Evolutionary conservation across 2,113 vertebrate species (phyloP), one percentile per base, ranked within the genome.

Genomic region (Anser cygnoides): DNA sequence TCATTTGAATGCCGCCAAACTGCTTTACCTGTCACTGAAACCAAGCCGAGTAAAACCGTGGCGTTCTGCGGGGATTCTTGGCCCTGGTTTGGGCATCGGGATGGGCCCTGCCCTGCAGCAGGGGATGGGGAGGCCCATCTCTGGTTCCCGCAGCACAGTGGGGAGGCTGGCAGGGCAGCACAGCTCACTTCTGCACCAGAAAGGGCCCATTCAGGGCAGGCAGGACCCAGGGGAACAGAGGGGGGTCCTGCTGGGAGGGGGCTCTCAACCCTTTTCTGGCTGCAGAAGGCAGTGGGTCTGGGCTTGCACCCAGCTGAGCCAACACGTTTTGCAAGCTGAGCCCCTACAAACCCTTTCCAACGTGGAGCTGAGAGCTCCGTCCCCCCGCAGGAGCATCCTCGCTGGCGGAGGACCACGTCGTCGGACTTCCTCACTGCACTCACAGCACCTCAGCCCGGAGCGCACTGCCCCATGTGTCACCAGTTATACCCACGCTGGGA

Each of bases 1-100:
- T 96, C 91, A 76, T 84, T 84, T 90, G 39, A 54, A 35, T 22
- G 96, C 90, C 82, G 54, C 78, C 86, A 74, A 84, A 62, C 59
- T 44, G 92, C 71, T 91, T 83, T 84, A 97, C 96, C 96, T 95
- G 94, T 26, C 57, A 66, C 92, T 77, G 74, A 84, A 31, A 73
- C n/a, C 82, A 57, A 35, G 55, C 41, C 54, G 44, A 25, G 58
- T 1, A 54, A 72, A 76, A 29, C 58, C 43, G 2, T 2, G 2
- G 29, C 29, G 46, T 39, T 52, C 55, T 2, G 0, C 37, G 16
- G 2, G 13, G 75, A 44, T 35, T 65, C 76, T 19, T 23, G 15
- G 25, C 17, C 25, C 37, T 13, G 26, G 62, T 13, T 41, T 65
- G 26, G 26, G 62, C 26, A 41, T 41, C 14, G 10, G 43, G 43